A percentile compares a stretch with the other conserved stretches of the same genome.
Conservation (phyloP, 2,797 vertebrate species). For the Micropoecilia bifurca region DNA sequence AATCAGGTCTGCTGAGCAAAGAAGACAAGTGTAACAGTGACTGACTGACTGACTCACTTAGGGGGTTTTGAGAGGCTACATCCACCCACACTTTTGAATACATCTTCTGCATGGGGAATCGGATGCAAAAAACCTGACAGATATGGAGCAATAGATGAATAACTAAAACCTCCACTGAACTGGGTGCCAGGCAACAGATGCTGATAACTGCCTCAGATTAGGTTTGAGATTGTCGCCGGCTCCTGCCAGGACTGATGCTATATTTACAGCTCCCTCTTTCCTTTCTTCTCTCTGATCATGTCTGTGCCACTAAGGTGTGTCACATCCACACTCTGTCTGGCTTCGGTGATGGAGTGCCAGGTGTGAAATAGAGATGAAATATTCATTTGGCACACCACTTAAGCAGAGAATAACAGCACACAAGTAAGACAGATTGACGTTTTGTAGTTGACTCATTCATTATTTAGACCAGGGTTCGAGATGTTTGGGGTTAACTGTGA, state of each 20-base stretch:
- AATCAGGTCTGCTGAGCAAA: conserved; percentile 47
- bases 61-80: conserved; percentile 49
- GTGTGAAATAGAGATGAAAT: conserved; percentile 72
- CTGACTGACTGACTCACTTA: conserved; percentile 48
- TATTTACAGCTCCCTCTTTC: conserved; percentile 66
- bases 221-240: conserved; percentile 69
- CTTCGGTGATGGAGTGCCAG: conserved; percentile 55
- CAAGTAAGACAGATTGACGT: conserved; percentile 29
- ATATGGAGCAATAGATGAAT: conserved; percentile 75
- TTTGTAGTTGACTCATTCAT: conserved; percentile 23
- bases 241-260: conserved; percentile 70
- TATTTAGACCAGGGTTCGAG: conserved; percentile 11
- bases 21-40: conserved; percentile 28
- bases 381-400: conserved; percentile 52
- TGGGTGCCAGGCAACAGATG: conserved; percentile 79
- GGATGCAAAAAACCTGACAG: conserved; percentile 62
- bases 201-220: conserved; percentile 77
- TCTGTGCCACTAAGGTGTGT: conserved; percentile 46
- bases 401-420: conserved; percentile 36
- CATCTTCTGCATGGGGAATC: conserved; percentile 53
- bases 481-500: conserved; percentile 30
- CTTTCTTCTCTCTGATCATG: conserved; percentile 44
- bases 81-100: conserved; percentile 51
- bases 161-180: conserved; percentile 64
- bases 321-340: conserved; percentile 55